Evolutionary conservation across 2,113 vertebrate species (phyloP).

Genomic region (Lycocorax pyrrhopterus): DNA sequence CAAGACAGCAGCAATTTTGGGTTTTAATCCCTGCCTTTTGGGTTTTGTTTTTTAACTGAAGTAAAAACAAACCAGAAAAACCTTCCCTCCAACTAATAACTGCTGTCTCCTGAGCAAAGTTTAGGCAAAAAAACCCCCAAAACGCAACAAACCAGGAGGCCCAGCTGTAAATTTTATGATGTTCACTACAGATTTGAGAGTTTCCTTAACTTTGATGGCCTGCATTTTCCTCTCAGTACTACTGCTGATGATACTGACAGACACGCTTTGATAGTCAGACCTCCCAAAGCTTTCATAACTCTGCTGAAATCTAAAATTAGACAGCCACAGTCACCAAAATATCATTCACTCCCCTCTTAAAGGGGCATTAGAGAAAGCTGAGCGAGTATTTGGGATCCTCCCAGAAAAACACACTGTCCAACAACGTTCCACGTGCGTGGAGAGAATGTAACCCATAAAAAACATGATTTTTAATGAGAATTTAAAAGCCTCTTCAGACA

Average conservation of each 20-base stretch:
- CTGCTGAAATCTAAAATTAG: slow-evolving; percentile 39
- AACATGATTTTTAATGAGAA: background rate
- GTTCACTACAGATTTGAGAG: background rate
- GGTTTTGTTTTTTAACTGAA: background rate
- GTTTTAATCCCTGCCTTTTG: background rate
- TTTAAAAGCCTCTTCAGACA: background rate
- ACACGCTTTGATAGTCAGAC: background rate
- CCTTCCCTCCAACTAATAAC: background rate
- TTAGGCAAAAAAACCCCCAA: background rate
- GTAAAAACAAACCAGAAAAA: background rate
- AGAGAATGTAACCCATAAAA: background rate
- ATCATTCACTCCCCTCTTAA: background rate
- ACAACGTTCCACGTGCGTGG: accelerated
- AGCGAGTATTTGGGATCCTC: background rate
- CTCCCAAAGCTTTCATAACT: slow-evolving; percentile 24
- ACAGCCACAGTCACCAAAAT: background rate
- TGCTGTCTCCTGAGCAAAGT: background rate
- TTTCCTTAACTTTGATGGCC: background rate
- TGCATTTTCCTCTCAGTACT: background rate
- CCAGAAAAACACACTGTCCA: background rate
- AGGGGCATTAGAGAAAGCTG: background rate
- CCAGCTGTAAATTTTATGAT: background rate
- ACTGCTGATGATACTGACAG: slow-evolving; percentile 2
- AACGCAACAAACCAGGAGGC: background rate
- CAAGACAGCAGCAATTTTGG: background rate